These are phyloP conservation scores for Xestia ashworthii DNA, from an alignment of 2,888 invertebrate genomes.

Conservation along the genomic window DNA sequence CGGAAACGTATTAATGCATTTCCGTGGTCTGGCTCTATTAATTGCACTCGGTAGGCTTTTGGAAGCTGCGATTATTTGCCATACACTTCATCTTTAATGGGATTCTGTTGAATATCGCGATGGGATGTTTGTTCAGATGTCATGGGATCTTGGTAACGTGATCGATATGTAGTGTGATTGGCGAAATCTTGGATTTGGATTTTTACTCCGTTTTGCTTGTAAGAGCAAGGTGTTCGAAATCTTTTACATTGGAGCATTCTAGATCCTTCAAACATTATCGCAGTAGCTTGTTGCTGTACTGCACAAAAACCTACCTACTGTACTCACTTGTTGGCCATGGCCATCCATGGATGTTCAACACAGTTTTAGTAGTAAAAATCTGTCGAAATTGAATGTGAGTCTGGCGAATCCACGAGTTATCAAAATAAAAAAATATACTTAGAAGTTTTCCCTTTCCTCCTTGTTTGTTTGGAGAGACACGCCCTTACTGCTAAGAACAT, in stretches of 20 bases:
- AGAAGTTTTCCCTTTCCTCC: neutral
- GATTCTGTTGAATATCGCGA: conserved; percentile 31
- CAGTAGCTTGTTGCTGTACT: neutral
- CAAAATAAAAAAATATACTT: neutral
- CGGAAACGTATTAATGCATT: conserved; percentile 63
- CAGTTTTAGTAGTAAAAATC: too few relatives aligned
- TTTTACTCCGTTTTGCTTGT: neutral
- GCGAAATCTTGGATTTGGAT: neutral
- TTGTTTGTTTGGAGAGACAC: neutral
- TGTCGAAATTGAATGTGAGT: neutral
- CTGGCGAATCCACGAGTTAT: neutral
- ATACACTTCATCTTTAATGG: conserved; percentile 53
- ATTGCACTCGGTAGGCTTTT: conserved; percentile 53
- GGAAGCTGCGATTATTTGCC: conserved; percentile 57
- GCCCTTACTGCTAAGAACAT: neutral
- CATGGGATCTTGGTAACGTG: conserved; percentile 22
- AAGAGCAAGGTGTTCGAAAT: neutral
- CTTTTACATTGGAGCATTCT: neutral
- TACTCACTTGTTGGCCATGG: too few relatives aligned
- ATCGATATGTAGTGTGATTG: neutral
- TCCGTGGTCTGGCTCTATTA: conserved; percentile 57
- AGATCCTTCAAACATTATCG: neutral
- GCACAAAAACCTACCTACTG: neutral
- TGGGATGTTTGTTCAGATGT: conserved; percentile 39
- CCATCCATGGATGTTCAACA: neutral